phyloP scores from a whole-genome alignment of 1,140 invertebrate species.

The Pentalonia nigronervosa region DNA sequence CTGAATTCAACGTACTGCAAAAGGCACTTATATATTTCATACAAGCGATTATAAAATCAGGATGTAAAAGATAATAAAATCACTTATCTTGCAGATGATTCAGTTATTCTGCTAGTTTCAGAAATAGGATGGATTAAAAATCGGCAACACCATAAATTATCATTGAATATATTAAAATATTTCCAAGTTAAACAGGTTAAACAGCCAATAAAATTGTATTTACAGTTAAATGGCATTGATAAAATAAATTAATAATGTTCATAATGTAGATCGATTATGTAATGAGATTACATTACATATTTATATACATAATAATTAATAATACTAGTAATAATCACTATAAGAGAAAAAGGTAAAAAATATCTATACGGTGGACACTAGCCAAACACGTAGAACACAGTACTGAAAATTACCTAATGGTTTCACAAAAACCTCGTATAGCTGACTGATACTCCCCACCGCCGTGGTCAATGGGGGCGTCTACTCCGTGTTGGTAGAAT shows the following conservation, averaged over 20 bases:
- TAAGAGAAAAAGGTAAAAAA: not conserved
- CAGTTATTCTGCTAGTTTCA: not conserved
- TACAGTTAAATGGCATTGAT: not conserved
- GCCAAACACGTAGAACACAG: not conserved
- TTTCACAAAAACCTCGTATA: not conserved
- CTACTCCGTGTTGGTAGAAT: not conserved
- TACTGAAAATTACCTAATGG: not conserved
- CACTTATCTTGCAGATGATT: not conserved
- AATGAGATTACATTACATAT: not conserved
- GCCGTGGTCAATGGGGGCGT: not conserved
- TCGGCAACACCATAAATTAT: no score
- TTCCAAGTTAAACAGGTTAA: not conserved
- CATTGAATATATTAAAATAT: no score
- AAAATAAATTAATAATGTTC: not conserved
- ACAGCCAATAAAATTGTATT: not conserved
- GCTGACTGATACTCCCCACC: not conserved
- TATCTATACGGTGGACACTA: not conserved
- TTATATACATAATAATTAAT: no score
- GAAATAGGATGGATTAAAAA: not conserved
- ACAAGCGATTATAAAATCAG: not conserved
- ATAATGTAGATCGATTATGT: no score
- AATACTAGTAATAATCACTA: not conserved
- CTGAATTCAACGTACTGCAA: not conserved
- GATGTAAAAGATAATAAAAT: not conserved
- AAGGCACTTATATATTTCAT: no score